phyloP scores from a whole-genome alignment of 2,113 vertebrate genomes.

The Canis aureus region DNA sequence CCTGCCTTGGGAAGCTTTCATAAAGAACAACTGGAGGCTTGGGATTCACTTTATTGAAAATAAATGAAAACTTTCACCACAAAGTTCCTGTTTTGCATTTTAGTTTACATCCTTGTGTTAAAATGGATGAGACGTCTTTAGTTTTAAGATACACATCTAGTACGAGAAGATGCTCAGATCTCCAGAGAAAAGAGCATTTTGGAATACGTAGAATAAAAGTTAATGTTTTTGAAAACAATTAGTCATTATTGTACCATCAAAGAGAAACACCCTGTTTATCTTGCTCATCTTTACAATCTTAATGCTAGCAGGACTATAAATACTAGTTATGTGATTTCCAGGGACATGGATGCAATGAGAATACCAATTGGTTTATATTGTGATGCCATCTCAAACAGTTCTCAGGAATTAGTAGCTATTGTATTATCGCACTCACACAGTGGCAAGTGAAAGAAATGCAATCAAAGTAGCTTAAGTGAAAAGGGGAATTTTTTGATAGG shows the following conservation, averaged over 20 bases:
- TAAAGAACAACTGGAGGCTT: conserved; percentile 38
- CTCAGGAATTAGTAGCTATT: conserved; percentile 12
- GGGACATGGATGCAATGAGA: conserved; percentile 15
- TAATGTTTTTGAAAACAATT: conserved; percentile 41
- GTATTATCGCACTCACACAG: neutral
- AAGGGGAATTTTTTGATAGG: neutral
- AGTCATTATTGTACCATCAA: neutral
- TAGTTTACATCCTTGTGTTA: conserved; percentile 50
- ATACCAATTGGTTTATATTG: neutral
- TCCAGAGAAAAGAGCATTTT: conserved; percentile 47
- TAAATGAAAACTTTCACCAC: conserved; percentile 61
- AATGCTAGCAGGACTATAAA: conserved; percentile 14
- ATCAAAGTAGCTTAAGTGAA: neutral
- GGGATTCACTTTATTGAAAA: conserved; percentile 70
- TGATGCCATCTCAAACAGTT: neutral
- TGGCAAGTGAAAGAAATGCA: neutral
- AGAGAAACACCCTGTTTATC: conserved; percentile 15
- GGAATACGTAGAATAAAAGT: conserved; percentile 34
- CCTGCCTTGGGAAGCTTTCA: conserved; percentile 33
- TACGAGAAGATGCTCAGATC: neutral
- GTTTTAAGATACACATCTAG: conserved; percentile 50
- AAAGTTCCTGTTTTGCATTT: conserved; percentile 70
- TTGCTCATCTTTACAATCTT: conserved; percentile 31
- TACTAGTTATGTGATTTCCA: neutral
- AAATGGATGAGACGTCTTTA: conserved; percentile 61